Base-by-base conservation (phyloP, 1,140 invertebrate genomes). In the Bombus superbus region DNA sequence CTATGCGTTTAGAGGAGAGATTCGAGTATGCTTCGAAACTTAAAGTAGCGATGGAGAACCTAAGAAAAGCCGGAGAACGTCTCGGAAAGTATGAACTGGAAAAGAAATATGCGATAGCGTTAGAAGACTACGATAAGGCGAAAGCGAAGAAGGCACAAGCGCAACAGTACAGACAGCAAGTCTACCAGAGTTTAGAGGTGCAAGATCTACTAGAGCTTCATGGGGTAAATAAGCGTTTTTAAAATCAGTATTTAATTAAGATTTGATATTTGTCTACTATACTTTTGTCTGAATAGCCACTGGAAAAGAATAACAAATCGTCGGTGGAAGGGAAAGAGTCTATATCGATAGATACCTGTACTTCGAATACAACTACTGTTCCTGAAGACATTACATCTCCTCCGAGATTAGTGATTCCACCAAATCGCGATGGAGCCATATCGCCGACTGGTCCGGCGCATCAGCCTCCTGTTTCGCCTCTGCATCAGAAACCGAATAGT, bases 1-100 rank as follows among this genome's bases (percentile, higher is more conserved):
- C 32, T 47, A 10, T 62, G 22, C n/a, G 72, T 88, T 92, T 93
- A 98, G 98, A 97, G 91, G 98, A 98, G 95, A 96, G 98, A 91
- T 99, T 98, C 94, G 98, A 99, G 93, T 99, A 98, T 95, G 98
- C 98, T 1, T 97, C 98, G 71, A 98, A 98, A 89, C 93, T 99
- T 6, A 99, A 99, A 94, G 96, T 97, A 22, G 97, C 98, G 2
- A 98, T 98, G 95, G 96, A 97, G 73, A 97, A 97, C 64, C 92
- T 99, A 18, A 96, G 97, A 35, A 97, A 97, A 83, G 98, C 98
- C 1, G 98, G 98, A 0, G 98, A 99, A 94, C 96, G 97, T 76
- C 95, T 99, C 8, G 98, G 98, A 1, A 98, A 98, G 88, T 98
- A 98, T 95, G 97, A 98, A 88, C 95, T 99, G 62, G 98, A 99